These are phyloP conservation scores for Apotomis capreana DNA, from an alignment of 2,888 invertebrate genomes.

Conservation along the genomic window DNA sequence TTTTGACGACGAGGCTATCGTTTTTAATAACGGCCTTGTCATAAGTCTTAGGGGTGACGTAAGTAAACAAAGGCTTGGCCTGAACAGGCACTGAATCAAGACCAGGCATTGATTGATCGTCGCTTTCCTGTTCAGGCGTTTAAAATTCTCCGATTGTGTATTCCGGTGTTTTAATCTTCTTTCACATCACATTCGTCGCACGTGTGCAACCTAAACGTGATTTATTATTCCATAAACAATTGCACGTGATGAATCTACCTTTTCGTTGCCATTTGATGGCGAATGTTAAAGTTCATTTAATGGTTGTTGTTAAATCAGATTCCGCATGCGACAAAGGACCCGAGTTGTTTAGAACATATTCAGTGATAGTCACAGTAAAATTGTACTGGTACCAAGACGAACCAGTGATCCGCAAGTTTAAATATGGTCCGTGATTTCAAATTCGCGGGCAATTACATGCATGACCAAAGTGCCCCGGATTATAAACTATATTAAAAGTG, in stretches of 20 bases:
- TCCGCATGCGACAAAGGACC: too few species aligned
- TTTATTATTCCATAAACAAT: slow-evolving; percentile 8
- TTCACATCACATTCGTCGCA: slow-evolving; percentile 10
- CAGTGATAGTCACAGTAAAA: too few species aligned
- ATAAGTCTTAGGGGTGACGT: slow-evolving; percentile 13
- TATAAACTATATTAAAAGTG: too few species aligned
- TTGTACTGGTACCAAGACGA: too few species aligned
- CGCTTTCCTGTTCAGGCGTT: slow-evolving; percentile 12
- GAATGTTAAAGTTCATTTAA: neutral
- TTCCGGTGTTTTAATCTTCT: slow-evolving; percentile 31
- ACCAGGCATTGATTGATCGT: slow-evolving; percentile 11
- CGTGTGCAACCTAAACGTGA: slow-evolving; percentile 14
- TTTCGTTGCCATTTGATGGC: neutral
- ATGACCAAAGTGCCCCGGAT: too few species aligned
- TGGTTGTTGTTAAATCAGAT: too few species aligned
- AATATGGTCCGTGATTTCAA: too few species aligned
- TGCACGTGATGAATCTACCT: slow-evolving; percentile 1
- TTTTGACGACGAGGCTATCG: slow-evolving; percentile 9
- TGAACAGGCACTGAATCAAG: slow-evolving; percentile 11
- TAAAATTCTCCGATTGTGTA: slow-evolving; percentile 9
- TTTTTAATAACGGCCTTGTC: slow-evolving; percentile 17
- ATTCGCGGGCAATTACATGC: too few species aligned
- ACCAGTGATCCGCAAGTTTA: too few species aligned
- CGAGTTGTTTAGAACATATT: too few species aligned
- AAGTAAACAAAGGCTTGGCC: slow-evolving; percentile 20